phyloP scores from a whole-genome alignment of 2,797 vertebrate species.

The Enteromius trimaculatus region DNA sequence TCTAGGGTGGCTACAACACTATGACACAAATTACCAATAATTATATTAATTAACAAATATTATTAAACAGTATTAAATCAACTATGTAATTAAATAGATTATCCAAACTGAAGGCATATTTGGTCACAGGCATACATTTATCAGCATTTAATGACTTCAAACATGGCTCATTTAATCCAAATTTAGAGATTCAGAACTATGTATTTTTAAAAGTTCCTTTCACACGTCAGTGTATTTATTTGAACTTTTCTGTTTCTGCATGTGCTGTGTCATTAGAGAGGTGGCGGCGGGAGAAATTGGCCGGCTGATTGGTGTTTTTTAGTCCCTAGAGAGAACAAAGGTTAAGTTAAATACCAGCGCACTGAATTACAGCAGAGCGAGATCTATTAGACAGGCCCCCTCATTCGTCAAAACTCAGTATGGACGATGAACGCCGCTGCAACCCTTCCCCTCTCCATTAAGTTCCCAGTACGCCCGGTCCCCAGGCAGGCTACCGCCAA shows the following conservation, averaged over 20 bases:
- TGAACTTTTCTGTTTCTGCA: constrained; percentile 9
- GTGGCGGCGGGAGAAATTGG: constrained; percentile 39
- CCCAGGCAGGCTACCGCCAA: constrained; percentile 31
- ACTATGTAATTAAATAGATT: background rate
- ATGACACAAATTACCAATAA: background rate
- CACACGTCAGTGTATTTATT: background rate
- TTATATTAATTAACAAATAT: background rate
- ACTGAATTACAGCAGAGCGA: constrained; percentile 61
- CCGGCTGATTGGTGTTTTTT: constrained; percentile 44
- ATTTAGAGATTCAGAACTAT: background rate
- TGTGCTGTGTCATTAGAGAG: constrained; percentile 13
- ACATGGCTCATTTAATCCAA: background rate
- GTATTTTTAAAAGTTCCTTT: background rate
- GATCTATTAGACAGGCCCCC: constrained; percentile 67
- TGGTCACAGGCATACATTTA: background rate
- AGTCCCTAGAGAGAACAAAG: constrained; percentile 70
- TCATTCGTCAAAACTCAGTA: constrained; percentile 71
- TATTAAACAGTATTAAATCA: background rate
- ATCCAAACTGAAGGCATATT: background rate
- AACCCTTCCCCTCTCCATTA: constrained; percentile 68
- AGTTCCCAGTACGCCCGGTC: constrained; percentile 69
- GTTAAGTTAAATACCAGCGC: constrained; percentile 73
- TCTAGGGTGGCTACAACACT: background rate
- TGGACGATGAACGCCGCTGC: constrained; percentile 56
- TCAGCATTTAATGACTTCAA: background rate